phyloP scores from a whole-genome alignment of 2,113 vertebrate genomes.

The Vidua macroura region DNA sequence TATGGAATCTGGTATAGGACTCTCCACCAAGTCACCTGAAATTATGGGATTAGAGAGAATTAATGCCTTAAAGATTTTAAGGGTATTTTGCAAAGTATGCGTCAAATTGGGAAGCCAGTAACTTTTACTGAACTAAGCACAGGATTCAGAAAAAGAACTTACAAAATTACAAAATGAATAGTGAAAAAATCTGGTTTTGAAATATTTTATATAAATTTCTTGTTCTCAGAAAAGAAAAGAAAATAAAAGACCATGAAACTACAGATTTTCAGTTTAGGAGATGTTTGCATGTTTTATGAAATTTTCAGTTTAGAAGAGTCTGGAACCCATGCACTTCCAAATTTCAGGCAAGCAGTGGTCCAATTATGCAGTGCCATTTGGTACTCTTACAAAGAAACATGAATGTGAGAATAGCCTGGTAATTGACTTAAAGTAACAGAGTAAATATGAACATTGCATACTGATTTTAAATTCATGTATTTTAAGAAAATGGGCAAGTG shows the following conservation, averaged over 20 bases:
- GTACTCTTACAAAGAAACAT: background rate
- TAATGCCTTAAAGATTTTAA: background rate
- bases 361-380: background rate
- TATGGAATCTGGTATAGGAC: background rate
- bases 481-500: background rate
- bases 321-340: background rate
- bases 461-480: background rate
- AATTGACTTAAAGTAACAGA: background rate
- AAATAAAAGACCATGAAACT: fast-evolving
- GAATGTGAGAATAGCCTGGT: background rate
- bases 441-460: background rate
- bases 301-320: background rate
- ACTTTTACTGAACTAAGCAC: background rate
- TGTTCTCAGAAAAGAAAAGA: background rate
- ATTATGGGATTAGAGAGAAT: background rate
- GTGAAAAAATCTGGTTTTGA: background rate
- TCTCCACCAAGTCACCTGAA: background rate
- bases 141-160: background rate
- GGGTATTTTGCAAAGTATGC: background rate
- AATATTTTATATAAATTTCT: background rate
- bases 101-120: background rate
- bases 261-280: background rate
- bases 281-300: background rate
- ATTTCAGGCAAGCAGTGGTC: background rate
- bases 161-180: background rate